Evolutionary conservation across 2,113 vertebrate genomes (phyloP).

Genomic region (Sinocyclocheilus anophthalmus): DNA sequence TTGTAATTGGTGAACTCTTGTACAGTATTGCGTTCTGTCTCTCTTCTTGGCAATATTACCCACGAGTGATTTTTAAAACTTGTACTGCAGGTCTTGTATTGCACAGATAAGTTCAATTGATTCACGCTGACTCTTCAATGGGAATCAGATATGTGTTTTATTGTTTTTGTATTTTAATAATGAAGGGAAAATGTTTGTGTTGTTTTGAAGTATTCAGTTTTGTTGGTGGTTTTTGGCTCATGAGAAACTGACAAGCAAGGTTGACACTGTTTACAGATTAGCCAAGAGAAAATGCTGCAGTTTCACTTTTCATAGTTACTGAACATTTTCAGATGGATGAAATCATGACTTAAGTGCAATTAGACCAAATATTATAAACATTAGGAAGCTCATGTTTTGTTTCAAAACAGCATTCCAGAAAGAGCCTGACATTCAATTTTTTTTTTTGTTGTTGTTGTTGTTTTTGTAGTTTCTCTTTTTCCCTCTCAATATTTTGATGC

Average conservation of each 20-base stretch:
- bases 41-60: conserved; percentile 53
- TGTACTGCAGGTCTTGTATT: conserved; percentile 61
- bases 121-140: conserved; percentile 70
- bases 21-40: conserved; percentile 51
- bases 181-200: conserved; percentile 70
- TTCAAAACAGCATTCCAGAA: conserved; percentile 67
- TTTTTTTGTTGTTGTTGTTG: conserved; percentile 27
- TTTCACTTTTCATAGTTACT: conserved; percentile 63
- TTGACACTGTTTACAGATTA: conserved; percentile 79
- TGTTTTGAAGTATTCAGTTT: conserved; percentile 43
- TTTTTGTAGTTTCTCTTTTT: conserved; percentile 14
- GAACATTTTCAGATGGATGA: conserved; percentile 57
- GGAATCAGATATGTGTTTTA: conserved; percentile 55
- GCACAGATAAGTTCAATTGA: conserved; percentile 66
- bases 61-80: conserved; percentile 59
- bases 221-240: conserved; percentile 45
- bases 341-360: conserved; percentile 78
- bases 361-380: conserved; percentile 67
- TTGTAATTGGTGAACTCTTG: conserved; percentile 47
- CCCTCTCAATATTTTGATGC: conserved; percentile 5
- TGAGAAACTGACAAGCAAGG: conserved; percentile 71
- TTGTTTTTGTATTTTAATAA: conserved; percentile 54
- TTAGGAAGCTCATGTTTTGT: conserved; percentile 52
- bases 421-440: conserved; percentile 73
- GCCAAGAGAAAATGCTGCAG: conserved; percentile 77